Percentiles rank a stretch among this genome's conserved stretches.
Evolutionary conservation across 2,888 invertebrate species (phyloP).

Genomic region (Erynnis tages): DNA sequence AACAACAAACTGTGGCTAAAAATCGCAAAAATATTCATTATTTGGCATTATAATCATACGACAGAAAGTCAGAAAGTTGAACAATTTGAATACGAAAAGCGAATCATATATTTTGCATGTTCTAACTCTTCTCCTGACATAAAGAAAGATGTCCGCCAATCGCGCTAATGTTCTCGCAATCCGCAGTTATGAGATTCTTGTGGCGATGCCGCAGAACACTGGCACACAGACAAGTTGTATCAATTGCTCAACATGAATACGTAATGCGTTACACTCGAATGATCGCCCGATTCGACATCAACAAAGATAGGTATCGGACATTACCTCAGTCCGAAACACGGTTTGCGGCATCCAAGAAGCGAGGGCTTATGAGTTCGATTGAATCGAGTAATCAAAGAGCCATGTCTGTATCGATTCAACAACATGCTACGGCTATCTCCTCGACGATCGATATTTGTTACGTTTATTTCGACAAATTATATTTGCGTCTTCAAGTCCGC

Average conservation of each 20-base stretch:
- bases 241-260: constrained; percentile 72
- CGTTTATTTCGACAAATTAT: constrained; percentile 58
- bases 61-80: no score
- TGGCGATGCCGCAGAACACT: constrained; percentile 36
- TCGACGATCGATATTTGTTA: constrained; percentile 75
- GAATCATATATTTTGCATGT: no score
- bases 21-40: no score
- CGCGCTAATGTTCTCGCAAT: constrained; percentile 14
- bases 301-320: constrained; percentile 73
- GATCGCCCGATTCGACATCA: constrained; percentile 64
- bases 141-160: constrained; percentile 20
- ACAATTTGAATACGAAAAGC: no score
- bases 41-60: no score
- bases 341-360: constrained; percentile 48
- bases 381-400: constrained; percentile 77
- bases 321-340: constrained; percentile 65
- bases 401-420: constrained; percentile 77
- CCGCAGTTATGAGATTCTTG: constrained; percentile 18
- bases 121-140: not conserved
- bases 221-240: constrained; percentile 57
- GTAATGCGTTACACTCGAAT: constrained; percentile 65
- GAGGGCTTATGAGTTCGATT: constrained; percentile 63
- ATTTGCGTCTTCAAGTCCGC: constrained; percentile 40
- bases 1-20: no score
- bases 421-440: constrained; percentile 69